Evolutionary conservation across 2,113 vertebrate species (phyloP).

Genomic region (Enhydra lutris): DNA sequence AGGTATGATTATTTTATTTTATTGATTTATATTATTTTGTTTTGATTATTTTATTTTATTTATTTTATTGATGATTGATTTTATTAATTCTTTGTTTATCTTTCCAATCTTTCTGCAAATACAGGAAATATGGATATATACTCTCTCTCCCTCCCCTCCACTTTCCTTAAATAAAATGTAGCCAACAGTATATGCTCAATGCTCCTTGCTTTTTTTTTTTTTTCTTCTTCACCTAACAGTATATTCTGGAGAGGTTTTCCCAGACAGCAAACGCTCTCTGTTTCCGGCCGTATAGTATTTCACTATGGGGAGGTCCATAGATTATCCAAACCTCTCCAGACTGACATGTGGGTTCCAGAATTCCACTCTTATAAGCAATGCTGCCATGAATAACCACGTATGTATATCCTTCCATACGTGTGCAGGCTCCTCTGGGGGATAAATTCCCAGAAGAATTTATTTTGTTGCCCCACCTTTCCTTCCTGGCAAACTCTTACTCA

Average conservation of each 20-base stretch:
- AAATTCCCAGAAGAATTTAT: constrained; percentile 35
- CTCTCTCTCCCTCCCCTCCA: no score
- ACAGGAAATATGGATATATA: background rate
- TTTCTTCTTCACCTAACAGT: background rate
- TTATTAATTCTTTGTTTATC: background rate
- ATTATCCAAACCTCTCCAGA: background rate
- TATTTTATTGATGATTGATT: background rate
- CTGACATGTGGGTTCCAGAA: background rate
- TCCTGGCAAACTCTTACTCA: constrained; percentile 59
- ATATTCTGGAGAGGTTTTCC: background rate
- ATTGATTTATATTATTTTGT: no score
- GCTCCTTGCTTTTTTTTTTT: background rate
- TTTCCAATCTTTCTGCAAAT: background rate
- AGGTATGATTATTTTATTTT: no score
- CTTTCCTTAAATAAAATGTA: background rate
- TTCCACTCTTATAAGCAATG: fast-evolving
- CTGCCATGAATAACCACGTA: background rate
- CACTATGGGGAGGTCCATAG: fast-evolving
- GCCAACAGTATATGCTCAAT: background rate
- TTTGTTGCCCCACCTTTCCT: background rate
- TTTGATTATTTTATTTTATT: no score
- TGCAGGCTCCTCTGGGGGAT: background rate
- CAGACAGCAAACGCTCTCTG: background rate
- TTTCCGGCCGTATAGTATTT: background rate
- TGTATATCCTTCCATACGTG: background rate